Base-by-base conservation (phyloP, 2,113 vertebrate genomes). In the Laterallus jamaicensis region DNA sequence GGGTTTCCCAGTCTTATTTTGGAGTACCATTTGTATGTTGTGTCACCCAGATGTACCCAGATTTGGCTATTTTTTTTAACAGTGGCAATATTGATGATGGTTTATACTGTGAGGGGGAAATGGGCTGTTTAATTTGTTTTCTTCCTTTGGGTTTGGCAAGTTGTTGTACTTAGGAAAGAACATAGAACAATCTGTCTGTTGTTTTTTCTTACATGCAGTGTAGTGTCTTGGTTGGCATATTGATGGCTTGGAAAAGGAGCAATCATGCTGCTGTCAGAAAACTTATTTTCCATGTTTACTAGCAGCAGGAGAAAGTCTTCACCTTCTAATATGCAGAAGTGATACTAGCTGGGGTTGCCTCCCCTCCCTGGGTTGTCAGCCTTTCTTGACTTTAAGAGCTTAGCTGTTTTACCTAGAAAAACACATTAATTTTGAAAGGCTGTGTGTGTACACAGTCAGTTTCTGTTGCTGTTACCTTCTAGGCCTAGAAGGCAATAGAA, bases 131-230 rank as follows among this genome's bases (percentile, higher is more conserved):
- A 16, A 31, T 63, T 39, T 32, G 11, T 81, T 90, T 74, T 79
- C 58, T 75, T 80, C n/a, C 29, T 84, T 79, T 58, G 67, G 26
- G n/a, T 85, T 88, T 94, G 56, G 56, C 49, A 63, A 47, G 50
- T 89, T 73, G 15, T 29, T 74, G 11, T 88, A 13, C 11, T 86
- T 76, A 85, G 87, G 52, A 50, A 87, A 92, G 93, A 18, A 69
- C 22, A 7, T 31, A 0, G 5, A 60, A 32, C 55, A 54, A 47
- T 79, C 29, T 82, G 8, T n/a, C 24, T 56, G 18, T 10, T 50
- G 32, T 13, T 37, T 88, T 68, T 84, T 71, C 49, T 75, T 56
- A 13, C 15, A 40, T 83, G 29, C 15, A 25, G 7, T 13, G 9
- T 73, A 19, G 10, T 76, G n/a, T 82, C 47, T 88, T 55, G 63